A percentile compares a stretch with the other conserved stretches of the same genome.
phyloP scores from a whole-genome alignment of 2,888 invertebrate species.

The Melieria omissa region DNA sequence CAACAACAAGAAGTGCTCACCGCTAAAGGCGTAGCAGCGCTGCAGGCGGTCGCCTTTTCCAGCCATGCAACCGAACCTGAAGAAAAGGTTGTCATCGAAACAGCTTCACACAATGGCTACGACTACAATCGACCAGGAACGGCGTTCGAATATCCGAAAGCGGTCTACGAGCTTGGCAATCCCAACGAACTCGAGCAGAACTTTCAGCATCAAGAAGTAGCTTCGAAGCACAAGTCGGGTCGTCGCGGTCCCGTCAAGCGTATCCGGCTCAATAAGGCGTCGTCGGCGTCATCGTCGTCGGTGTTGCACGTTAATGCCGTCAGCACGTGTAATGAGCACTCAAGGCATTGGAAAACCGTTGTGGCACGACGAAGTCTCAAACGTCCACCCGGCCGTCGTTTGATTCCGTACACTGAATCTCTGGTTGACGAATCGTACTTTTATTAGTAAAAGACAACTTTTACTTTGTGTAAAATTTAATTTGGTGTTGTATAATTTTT shows the following conservation, averaged over 20 bases:
- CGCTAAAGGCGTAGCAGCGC: no score
- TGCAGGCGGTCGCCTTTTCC: no score
- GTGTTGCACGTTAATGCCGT: not conserved
- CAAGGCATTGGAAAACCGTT: not conserved
- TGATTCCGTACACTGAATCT: conserved; percentile 44
- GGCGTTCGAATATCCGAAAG: conserved; percentile 30
- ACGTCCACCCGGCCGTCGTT: conserved; percentile 43
- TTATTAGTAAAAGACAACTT: not conserved
- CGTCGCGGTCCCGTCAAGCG: conserved; percentile 25
- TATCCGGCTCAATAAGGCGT: conserved; percentile 1
- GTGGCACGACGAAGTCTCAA: not conserved
- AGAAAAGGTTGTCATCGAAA: no score
- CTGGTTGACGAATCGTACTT: conserved; percentile 31
- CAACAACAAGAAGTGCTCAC: no score
- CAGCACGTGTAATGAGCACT: not conserved
- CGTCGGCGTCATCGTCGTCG: no score
- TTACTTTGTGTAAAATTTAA: not conserved
- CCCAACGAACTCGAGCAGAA: conserved; percentile 15
- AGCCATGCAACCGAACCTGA: no score
- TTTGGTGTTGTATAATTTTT: no score
- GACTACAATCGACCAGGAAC: conserved; percentile 23
- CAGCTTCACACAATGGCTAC: conserved; percentile 23
- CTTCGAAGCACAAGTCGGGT: conserved; percentile 11
- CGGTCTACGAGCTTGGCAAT: conserved; percentile 11
- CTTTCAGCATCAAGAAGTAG: conserved; percentile 16